Conservation (phyloP, 2,113 vertebrate species). For the Dipodomys stephensi region DNA sequence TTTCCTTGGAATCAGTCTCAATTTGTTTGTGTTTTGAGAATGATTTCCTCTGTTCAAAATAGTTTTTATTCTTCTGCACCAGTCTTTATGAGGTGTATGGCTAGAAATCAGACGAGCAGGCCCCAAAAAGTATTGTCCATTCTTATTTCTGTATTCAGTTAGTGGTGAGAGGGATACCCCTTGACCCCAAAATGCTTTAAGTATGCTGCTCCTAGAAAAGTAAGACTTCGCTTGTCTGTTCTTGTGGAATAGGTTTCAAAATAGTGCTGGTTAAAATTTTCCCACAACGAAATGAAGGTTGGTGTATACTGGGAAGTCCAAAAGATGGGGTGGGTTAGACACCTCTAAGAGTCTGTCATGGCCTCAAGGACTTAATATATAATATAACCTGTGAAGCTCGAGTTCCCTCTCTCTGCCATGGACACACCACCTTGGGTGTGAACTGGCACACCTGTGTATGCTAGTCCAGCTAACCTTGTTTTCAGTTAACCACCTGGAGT, state of each 20-base stretch:
- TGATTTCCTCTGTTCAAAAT: background rate
- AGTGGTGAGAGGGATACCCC: background rate
- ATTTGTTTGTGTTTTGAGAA: background rate
- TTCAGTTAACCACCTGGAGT: conserved; percentile 7
- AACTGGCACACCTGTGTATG: conserved; percentile 14
- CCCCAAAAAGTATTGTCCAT: too few relatives aligned
- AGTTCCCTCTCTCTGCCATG: background rate
- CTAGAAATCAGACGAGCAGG: background rate
- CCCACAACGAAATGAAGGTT: background rate
- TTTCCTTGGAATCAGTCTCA: background rate
- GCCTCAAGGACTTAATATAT: background rate
- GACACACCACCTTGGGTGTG: background rate
- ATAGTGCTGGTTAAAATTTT: background rate
- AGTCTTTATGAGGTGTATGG: background rate
- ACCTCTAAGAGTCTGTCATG: background rate
- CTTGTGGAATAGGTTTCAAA: background rate
- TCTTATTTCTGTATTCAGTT: background rate
- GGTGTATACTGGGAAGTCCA: background rate
- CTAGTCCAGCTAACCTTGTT: background rate
- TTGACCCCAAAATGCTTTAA: background rate
- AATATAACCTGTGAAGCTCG: background rate
- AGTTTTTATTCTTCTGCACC: background rate
- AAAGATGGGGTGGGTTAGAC: background rate
- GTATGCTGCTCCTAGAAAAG: background rate
- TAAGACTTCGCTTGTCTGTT: background rate